Base-by-base conservation (phyloP, 1,140 invertebrate genomes). In the Anoplophora glabripennis region DNA sequence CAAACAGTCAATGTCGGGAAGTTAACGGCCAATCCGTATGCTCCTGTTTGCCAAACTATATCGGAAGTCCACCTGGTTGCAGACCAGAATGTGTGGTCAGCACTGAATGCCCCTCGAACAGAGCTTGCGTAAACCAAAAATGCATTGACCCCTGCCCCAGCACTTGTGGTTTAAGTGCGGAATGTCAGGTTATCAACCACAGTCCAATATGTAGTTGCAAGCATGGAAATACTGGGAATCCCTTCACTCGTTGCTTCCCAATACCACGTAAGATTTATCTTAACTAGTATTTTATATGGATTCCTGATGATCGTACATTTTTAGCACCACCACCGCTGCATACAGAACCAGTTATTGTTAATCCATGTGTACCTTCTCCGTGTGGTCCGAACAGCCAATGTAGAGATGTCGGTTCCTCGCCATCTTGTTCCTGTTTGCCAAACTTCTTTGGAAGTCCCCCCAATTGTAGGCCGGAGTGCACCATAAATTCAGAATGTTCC, bases 331-430 rank as follows among this genome's bases (percentile, higher is more conserved):
- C 77, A 47, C 44, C 78, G 34, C 72, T 76, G 62, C 67, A 58
- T 65, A 17, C 53, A 58, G 53, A 55, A 69, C 60, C 64, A 55
- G 35, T 52, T 36, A 63, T 72, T 7, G 77, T 72, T 11, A 84
- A 89, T 72, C 88, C 88, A 14, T 92, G 90, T 65, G 65, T 86
- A 41, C 87, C 88, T 12, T 89, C 87, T 53, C 89, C 89, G 1
- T 94, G 92, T 75, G 91, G 91, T 3, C 83, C 88, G 0, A 89
- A 93, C 72, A 84, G 89, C 7, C 81, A 86, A 36, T 94, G 91
- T 67, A 80, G 83, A 5, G 84, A 86, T 54, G 75, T 75, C 21
- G 71, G 78, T 48, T 81, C 81, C n/a, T 74, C 78, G 7, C 80
- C 83, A 1, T 80, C 81, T 33, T 90, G 89, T 70, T 80, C 82